These are phyloP conservation scores for Allygus modestus DNA, from an alignment of 2,888 invertebrate species.

Conservation along the genomic window DNA sequence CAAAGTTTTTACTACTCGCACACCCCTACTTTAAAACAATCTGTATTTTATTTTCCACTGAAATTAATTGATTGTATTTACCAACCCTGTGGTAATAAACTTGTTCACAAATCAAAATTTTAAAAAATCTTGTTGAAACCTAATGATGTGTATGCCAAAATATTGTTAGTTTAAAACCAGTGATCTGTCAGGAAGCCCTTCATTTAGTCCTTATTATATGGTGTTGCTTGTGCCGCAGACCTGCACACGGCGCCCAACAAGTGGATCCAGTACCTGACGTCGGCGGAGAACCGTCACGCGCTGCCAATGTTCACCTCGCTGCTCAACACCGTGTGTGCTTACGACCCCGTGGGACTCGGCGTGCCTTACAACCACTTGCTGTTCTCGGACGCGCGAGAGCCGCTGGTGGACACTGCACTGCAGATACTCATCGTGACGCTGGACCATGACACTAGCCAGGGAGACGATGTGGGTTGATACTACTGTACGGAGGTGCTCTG, in stretches of 20 bases:
- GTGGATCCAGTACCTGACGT: constrained; percentile 82
- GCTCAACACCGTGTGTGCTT: constrained; percentile 97
- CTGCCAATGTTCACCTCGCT: constrained; percentile 98
- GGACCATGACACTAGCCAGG: constrained; percentile 92
- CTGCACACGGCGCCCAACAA: constrained; percentile 75
- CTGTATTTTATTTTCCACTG: no score
- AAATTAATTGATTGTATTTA: no score
- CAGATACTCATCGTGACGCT: constrained; percentile 97
- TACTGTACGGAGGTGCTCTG: no score
- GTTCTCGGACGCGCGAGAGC: constrained; percentile 95
- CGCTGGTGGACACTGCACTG: constrained; percentile 94
- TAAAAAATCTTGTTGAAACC: no score
- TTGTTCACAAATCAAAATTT: no score
- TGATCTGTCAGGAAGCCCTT: no score
- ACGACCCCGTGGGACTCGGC: constrained; percentile 99
- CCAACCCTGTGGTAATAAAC: no score
- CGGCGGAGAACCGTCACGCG: constrained; percentile 88
- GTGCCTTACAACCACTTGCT: constrained; percentile 98
- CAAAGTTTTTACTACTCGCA: no score
- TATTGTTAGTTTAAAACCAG: no score
- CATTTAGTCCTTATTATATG: no score
- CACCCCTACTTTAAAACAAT: no score
- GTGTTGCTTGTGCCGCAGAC: constrained; percentile 70
- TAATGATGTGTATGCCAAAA: no score
- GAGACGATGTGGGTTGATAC: constrained; percentile 78